Conservation (phyloP, 2,797 vertebrate genomes). For the Hoplostethus atlanticus region DNA sequence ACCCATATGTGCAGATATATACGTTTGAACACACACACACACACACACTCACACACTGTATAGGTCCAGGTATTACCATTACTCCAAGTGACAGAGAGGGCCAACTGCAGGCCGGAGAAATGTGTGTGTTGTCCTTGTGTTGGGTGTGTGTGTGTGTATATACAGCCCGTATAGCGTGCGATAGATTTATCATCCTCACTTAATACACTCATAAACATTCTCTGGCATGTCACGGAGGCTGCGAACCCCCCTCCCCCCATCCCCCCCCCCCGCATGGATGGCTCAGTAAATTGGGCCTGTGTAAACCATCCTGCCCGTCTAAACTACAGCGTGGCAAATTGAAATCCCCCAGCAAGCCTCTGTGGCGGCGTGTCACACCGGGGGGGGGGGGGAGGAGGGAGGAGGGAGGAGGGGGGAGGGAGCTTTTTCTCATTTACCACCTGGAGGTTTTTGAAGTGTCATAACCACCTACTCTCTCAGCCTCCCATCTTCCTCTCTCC, state of each 20-base stretch:
- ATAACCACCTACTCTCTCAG: slow-evolving; percentile 66
- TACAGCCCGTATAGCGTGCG: slow-evolving; percentile 50
- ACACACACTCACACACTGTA: not conserved
- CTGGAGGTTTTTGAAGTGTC: slow-evolving; percentile 79
- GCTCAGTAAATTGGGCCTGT: slow-evolving; percentile 77
- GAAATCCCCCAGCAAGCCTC: slow-evolving; percentile 78
- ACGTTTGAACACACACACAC: not conserved
- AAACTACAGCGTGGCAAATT: slow-evolving; percentile 79
- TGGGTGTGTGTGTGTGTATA: not conserved
- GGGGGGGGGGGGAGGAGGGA: slow-evolving; percentile 39
- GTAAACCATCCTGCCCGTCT: slow-evolving; percentile 78
- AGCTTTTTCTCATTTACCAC: slow-evolving; percentile 81
- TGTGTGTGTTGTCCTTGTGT: slow-evolving; percentile 48
- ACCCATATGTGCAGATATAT: not conserved
- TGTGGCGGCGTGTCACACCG: slow-evolving; percentile 75
- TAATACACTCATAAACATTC: slow-evolving; percentile 82
- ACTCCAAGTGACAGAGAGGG: slow-evolving; percentile 17
- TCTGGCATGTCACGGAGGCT: slow-evolving; percentile 66
- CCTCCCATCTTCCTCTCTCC: slow-evolving; percentile 24
- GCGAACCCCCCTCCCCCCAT: slow-evolving; percentile 42
- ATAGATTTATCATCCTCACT: slow-evolving; percentile 79
- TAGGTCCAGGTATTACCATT: slow-evolving; percentile 10
- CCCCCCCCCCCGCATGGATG: slow-evolving; percentile 32
- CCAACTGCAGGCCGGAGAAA: slow-evolving; percentile 19
- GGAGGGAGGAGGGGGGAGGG: slow-evolving; percentile 60